phyloP scores from a whole-genome alignment of 2,888 invertebrate species.

The Lithophane ornitopus region DNA sequence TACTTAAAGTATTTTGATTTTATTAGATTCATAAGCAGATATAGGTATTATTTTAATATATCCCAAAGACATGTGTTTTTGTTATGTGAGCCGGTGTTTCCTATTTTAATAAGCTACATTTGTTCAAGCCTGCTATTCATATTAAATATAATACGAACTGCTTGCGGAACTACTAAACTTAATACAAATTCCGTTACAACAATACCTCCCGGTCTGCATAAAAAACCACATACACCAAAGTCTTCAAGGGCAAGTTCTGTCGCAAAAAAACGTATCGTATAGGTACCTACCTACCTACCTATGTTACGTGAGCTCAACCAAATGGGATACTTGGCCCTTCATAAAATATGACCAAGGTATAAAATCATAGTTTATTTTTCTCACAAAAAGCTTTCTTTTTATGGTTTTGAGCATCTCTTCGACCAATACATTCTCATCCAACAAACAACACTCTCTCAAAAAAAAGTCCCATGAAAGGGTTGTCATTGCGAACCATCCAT shows the following conservation, averaged over 20 bases:
- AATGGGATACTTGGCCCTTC: constrained; percentile 25
- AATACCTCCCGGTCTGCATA: constrained; percentile 40
- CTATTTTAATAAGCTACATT: constrained; percentile 9
- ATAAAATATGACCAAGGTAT: constrained; percentile 19
- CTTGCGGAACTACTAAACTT: constrained; percentile 43
- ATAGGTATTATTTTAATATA: neutral
- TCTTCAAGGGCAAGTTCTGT: constrained; percentile 28
- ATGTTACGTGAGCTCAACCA: constrained; percentile 1
- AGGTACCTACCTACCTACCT: neutral
- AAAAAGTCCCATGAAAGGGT: too few species aligned
- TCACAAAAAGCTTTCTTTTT: neutral
- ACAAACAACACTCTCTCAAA: constrained; percentile 11
- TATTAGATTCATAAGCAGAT: too few species aligned
- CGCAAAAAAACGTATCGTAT: neutral
- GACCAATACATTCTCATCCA: neutral
- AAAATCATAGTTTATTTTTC: constrained; percentile 29
- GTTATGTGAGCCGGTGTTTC: neutral
- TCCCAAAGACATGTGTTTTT: neutral
- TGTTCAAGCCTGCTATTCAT: neutral
- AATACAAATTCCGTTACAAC: constrained; percentile 59
- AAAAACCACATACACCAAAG: constrained; percentile 41
- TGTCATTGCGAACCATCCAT: too few species aligned
- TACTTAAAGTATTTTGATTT: too few species aligned
- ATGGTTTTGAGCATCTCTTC: constrained; percentile 16
- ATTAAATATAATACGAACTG: constrained; percentile 27